Conservation (phyloP, 1,140 invertebrate species). For the Drosophila suzukii region DNA sequence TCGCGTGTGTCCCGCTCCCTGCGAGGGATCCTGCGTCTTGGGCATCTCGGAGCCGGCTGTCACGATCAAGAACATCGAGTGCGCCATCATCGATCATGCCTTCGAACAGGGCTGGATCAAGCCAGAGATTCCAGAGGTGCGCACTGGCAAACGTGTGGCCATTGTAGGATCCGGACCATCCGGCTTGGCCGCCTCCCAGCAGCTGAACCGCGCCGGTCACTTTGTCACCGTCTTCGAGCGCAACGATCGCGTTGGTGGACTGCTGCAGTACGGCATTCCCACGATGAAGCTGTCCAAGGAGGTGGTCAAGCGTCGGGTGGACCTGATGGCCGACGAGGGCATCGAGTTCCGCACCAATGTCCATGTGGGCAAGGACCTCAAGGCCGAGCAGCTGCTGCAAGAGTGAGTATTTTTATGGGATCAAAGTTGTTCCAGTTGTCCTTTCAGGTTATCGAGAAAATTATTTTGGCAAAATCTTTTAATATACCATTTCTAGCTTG, state of each 20-base stretch:
- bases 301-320: conserved; percentile 95
- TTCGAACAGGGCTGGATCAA: conserved; percentile 98
- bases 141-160: conserved; percentile 95
- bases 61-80: conserved; percentile 99
- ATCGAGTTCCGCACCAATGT: conserved; percentile 95
- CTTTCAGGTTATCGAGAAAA: no score
- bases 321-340: conserved; percentile 95
- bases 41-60: conserved; percentile 98
- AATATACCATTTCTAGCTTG: no score
- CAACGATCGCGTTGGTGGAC: conserved; percentile 97
- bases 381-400: conserved; percentile 88
- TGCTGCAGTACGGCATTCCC: conserved; percentile 98
- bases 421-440: no score
- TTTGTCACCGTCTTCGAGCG: conserved; percentile 97
- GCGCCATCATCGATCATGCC: conserved; percentile 99
- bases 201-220: conserved; percentile 96
- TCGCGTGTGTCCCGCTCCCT: conserved; percentile 98
- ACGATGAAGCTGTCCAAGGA: conserved; percentile 98
- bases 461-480: no score
- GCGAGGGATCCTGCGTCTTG: conserved; percentile 98
- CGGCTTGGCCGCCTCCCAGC: conserved; percentile 98
- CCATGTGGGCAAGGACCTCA: conserved; percentile 96
- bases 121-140: conserved; percentile 86
- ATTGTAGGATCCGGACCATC: conserved; percentile 98
- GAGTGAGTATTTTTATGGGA: conserved; percentile 64